These are phyloP conservation scores for Chymomyza fuscimana DNA, from an alignment of 2,888 invertebrate species.

Conservation along the genomic window DNA sequence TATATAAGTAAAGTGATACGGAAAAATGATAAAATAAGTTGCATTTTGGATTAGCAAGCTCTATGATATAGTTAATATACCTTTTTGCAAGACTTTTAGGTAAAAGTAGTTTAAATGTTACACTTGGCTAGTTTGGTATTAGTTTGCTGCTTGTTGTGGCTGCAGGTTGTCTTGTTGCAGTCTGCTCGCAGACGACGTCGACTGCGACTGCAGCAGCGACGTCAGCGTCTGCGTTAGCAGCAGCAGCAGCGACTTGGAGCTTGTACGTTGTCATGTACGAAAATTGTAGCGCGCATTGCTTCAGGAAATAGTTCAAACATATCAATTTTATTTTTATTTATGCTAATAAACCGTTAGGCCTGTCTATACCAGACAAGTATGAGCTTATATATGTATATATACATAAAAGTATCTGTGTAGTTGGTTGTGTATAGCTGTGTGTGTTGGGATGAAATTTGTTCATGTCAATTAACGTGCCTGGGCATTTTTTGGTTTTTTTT, in stretches of 20 bases:
- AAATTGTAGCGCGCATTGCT: slow-evolving; percentile 74
- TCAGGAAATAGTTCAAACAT: slow-evolving; percentile 75
- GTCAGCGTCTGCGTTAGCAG: too few species aligned
- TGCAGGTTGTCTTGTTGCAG: slow-evolving; percentile 64
- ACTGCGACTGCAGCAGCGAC: neutral
- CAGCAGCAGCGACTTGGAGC: neutral
- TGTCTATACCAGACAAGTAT: slow-evolving; percentile 25
- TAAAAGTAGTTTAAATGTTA: slow-evolving; percentile 16
- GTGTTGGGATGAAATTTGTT: slow-evolving; percentile 55
- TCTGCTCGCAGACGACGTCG: slow-evolving; percentile 33
- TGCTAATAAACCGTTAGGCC: slow-evolving; percentile 71
- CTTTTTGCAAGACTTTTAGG: neutral
- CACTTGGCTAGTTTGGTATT: slow-evolving; percentile 57
- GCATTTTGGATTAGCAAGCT: neutral
- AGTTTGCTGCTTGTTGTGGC: slow-evolving; percentile 57
- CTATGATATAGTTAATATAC: neutral
- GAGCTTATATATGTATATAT: neutral
- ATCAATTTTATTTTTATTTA: slow-evolving; percentile 75
- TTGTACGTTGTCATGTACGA: slow-evolving; percentile 72
- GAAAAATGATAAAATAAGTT: too few species aligned
- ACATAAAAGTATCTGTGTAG: too few species aligned
- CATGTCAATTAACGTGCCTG: slow-evolving; percentile 10
- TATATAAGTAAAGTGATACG: too few species aligned
- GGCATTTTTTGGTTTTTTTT: neutral
- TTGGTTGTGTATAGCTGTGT: neutral